Conservation (phyloP, 2,797 vertebrate genomes). For the Sebastes kiyomatsui region DNA sequence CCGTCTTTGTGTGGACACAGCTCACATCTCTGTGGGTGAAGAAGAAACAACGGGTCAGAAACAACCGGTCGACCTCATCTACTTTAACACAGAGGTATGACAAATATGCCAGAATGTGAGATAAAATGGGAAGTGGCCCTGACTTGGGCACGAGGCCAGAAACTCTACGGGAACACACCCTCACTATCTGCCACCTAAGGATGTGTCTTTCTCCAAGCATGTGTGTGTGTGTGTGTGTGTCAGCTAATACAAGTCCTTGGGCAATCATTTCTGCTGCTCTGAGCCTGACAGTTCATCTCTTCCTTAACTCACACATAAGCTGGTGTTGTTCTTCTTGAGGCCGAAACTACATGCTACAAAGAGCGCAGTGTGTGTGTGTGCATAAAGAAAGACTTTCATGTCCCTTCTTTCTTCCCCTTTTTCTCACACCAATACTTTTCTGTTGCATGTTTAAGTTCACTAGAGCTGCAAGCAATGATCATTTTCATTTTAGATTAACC, state of each 20-base stretch:
- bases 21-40: slow-evolving; percentile 92
- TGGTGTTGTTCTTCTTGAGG: background rate
- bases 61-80: slow-evolving; percentile 6
- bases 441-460: background rate
- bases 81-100: slow-evolving; percentile 3
- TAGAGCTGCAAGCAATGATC: no score
- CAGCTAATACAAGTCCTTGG: background rate
- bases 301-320: background rate
- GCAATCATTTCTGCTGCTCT: slow-evolving; percentile 3
- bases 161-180: slow-evolving; percentile 4
- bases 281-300: background rate
- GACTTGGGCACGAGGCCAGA: slow-evolving; percentile 17
- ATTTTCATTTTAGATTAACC: no score
- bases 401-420: background rate
- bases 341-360: background rate
- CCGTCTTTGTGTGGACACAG: slow-evolving; percentile 99
- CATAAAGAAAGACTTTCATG: background rate
- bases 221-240: background rate
- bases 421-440: background rate
- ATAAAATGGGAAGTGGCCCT: background rate
- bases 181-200: slow-evolving; percentile 9
- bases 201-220: background rate
- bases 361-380: background rate
- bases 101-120: slow-evolving; percentile 9
- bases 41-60: slow-evolving; percentile 31